Base-by-base conservation (phyloP, 2,113 vertebrate genomes). In the Chroicocephalus ridibundus region DNA sequence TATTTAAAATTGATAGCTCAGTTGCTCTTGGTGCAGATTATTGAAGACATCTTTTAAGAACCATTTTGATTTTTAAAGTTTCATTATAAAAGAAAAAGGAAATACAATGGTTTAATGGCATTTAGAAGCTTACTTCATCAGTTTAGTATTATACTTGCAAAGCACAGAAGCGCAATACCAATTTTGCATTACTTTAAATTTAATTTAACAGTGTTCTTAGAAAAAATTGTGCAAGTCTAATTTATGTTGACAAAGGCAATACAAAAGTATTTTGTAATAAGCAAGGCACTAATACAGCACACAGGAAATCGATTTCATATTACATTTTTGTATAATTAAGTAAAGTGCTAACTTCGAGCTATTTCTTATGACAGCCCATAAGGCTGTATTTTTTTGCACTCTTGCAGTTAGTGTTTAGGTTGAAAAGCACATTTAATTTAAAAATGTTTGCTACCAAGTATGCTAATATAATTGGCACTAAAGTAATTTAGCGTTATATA, bases 201-300 rank as follows among this genome's bases (percentile, higher is more conserved):
- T 95, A 86, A 96, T 93, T 94, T 94, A 96, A 82, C 42, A 54
- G 42, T 49, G 44, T 87, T 94, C 68, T 51, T 89, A 36, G 57
- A 83, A 92, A 94, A 86, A 80, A 86, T 18, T 52, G 52, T 86
- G 78, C 74, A 84, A 95, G 85, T 72, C 74, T 93, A 97, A 95
- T 93, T 97, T 80, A 95, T 82, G 91, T 96, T 90, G 93, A 87
- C 71, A 97, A 88, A 97, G 74, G 79, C 57, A 92, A 62, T 92
- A 79, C 61, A 94, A 49, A 93, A 93, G 76, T 97, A 80, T 86
- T 69, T 95, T 82, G 86, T 52, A 80, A 94, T 80, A 97, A 96
- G 55, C 70, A 94, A 85, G 25, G 78, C 46, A 78, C 51, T 94
- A 88, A 87, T 91, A 84, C 51, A 79, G 68, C 38, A 52, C 66